Evolutionary conservation across 2,797 vertebrate genomes (phyloP), one percentile per base, ranked within the genome.

Genomic region (Gallinago nigripennis): DNA sequence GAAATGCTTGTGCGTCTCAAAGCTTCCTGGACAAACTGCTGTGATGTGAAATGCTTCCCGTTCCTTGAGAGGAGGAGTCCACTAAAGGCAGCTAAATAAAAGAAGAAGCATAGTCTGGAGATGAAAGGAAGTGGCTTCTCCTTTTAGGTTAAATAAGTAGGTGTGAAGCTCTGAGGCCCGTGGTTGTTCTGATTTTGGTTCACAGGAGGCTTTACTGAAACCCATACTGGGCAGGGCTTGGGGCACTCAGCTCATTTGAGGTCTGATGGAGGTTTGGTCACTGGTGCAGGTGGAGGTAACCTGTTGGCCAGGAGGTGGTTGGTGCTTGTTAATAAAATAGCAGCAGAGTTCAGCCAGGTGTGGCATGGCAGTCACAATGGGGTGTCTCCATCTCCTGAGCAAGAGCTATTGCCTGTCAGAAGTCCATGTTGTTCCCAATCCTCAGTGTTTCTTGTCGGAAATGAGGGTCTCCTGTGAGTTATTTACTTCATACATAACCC

Each of bases 21-120:
- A 90, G 66, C n/a, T 94, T 96, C 51, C 58, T 76, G 61, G 60
- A 45, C 39, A 72, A 78, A 39, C 41, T 81, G 17, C 17, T 88
- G 53, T 51, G 60, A 70, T 46, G 58, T 56, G 76, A 68, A 78
- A n/a, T 64, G 77, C 33, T 82, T 94, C 61, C 86, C 0, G 0
- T 35, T 87, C 17, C 61, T 87, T 76, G 33, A 88, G 53, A 5
- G 2, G 43, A 83, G 37, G 50, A 72, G 41, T 77, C 30, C 5
- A 5, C 53, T 73, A 60, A 72, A 92, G 60, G 41, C 82, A 81
- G 21, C 37, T 46, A 50, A 61, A 57, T 82, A 45, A 76, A 92
- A 84, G 35, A 51, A 65, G 30, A 4, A 69, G 15, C 25, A 11
- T 25, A 13, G 39, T 21, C 70, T 70, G 31, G 51, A 79, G 56